Conservation (phyloP, 2,888 invertebrate species). For the Luffia ferchaultella region DNA sequence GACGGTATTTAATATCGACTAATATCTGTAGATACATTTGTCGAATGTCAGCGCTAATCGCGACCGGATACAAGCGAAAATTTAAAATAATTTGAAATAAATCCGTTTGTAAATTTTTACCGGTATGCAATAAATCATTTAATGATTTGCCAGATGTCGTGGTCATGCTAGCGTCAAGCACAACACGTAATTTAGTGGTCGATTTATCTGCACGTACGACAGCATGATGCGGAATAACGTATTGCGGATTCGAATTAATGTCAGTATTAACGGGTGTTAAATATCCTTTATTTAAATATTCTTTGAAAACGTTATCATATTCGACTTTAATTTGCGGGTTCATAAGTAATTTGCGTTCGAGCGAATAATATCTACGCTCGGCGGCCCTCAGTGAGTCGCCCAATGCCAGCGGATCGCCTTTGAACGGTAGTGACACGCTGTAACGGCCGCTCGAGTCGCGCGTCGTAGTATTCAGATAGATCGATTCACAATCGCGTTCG, state of each 20-base stretch:
- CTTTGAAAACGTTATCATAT: slow-evolving; percentile 3
- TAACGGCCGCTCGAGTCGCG: slow-evolving; percentile 12
- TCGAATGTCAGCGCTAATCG: slow-evolving; percentile 3
- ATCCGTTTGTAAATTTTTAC: slow-evolving; percentile 9
- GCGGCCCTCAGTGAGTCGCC: slow-evolving; percentile 11
- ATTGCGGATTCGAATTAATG: neutral
- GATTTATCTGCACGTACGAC: slow-evolving; percentile 2
- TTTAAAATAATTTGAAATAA: slow-evolving; percentile 1
- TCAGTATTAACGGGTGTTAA: neutral
- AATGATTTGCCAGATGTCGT: slow-evolving; percentile 8
- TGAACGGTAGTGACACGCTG: slow-evolving; percentile 11
- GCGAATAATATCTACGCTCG: slow-evolving; percentile 6
- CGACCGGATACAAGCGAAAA: slow-evolving; percentile 4
- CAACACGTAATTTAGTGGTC: slow-evolving; percentile 4
- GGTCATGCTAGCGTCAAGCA: slow-evolving; percentile 6
- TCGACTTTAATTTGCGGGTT: neutral
- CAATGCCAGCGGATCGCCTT: slow-evolving; percentile 5
- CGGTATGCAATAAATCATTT: slow-evolving; percentile 12
- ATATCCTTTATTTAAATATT: slow-evolving; percentile 8
- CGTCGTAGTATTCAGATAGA: slow-evolving; percentile 7
- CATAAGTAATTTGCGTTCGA: slow-evolving; percentile 8
- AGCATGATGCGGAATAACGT: slow-evolving; percentile 5
- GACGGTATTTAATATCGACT: slow-evolving; percentile 2
- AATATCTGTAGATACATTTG: slow-evolving; percentile 4
- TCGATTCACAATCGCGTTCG: slow-evolving; percentile 11